These are phyloP conservation scores for Cydia amplana DNA, from an alignment of 1,140 invertebrate genomes.

Conservation along the genomic window DNA sequence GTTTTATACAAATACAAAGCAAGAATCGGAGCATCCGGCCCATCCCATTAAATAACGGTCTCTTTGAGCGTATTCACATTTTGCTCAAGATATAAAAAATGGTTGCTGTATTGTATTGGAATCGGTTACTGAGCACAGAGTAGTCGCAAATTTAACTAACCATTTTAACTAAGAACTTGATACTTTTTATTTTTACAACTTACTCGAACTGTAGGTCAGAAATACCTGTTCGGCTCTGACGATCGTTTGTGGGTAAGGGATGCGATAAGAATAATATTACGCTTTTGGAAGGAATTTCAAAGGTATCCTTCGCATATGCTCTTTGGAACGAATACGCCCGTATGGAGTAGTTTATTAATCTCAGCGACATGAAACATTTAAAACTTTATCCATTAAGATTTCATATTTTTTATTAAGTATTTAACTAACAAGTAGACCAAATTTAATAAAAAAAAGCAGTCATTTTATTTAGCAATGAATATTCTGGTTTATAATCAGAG, in stretches of 20 bases:
- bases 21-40: conserved; percentile 12
- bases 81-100: conserved; percentile 22
- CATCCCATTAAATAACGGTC: conserved; percentile 23
- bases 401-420: no score
- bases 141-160: background rate
- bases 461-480: no score
- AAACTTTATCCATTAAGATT: no score
- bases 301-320: background rate
- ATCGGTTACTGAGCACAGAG: background rate
- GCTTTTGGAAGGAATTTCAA: background rate
- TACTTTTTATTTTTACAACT: background rate
- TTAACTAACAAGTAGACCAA: no score
- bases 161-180: background rate
- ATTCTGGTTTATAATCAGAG: no score
- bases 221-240: background rate
- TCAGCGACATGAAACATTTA: background rate
- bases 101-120: background rate
- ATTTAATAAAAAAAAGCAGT: no score
- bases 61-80: conserved; percentile 15
- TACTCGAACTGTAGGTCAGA: background rate
- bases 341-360: no score
- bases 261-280: no score
- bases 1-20: conserved; percentile 14
- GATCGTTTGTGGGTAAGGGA: no score
- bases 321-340: background rate